Conservation (phyloP, 1,140 invertebrate genomes). For the Helicoverpa armigera region DNA sequence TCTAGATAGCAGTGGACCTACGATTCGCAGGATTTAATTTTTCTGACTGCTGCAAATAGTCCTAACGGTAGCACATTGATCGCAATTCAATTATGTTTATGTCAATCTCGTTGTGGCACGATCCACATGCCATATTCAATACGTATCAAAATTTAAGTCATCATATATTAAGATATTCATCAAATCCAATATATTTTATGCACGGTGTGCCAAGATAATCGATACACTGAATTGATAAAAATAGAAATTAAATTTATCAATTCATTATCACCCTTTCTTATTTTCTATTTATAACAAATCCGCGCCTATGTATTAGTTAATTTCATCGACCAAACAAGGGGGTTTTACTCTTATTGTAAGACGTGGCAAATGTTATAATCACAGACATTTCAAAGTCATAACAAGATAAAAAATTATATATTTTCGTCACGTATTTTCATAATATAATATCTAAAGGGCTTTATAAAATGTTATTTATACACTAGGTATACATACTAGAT, state of each 20-base stretch:
- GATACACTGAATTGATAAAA: slow-evolving; percentile 17
- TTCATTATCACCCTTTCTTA: slow-evolving; percentile 17
- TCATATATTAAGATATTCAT: slow-evolving; percentile 11
- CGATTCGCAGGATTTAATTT: too few relatives aligned
- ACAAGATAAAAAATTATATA: slow-evolving; percentile 29
- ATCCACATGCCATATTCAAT: not conserved
- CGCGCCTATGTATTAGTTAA: slow-evolving; percentile 35
- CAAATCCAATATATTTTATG: slow-evolving; percentile 12
- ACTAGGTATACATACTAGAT: too few relatives aligned
- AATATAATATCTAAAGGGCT: not conserved
- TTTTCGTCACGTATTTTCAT: not conserved
- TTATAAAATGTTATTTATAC: too few relatives aligned
- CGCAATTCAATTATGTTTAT: slow-evolving; percentile 3
- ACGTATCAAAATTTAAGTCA: slow-evolving; percentile 28
- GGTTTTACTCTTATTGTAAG: slow-evolving; percentile 36
- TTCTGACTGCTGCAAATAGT: too few relatives aligned
- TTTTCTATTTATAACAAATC: slow-evolving; percentile 34
- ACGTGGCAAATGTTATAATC: slow-evolving; percentile 36
- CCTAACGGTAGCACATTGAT: not conserved
- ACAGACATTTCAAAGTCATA: slow-evolving; percentile 12
- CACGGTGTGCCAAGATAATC: slow-evolving; percentile 25
- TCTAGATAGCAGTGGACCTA: too few relatives aligned
- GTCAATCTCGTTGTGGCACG: slow-evolving; percentile 1
- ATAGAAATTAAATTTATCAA: not conserved
- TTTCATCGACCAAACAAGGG: slow-evolving; percentile 34